phyloP scores from a whole-genome alignment of 2,888 invertebrate genomes.

The Drosophila rellima region DNA sequence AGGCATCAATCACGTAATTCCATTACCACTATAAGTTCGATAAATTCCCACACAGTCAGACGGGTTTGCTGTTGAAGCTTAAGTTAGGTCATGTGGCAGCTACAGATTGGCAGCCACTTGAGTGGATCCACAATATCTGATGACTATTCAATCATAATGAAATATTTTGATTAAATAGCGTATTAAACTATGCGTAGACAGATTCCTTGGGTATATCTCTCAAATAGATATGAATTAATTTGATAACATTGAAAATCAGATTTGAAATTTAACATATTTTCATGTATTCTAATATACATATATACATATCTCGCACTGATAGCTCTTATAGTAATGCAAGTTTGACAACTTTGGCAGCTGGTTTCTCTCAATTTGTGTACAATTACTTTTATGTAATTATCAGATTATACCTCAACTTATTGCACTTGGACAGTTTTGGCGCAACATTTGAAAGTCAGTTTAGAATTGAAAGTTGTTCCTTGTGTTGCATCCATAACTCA shows the following conservation, averaged over 20 bases:
- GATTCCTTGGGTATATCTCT: not conserved
- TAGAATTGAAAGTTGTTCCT: constrained; percentile 4
- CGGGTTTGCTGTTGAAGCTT: not conserved
- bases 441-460: constrained; percentile 2
- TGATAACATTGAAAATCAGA: not conserved
- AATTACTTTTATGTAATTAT: not conserved
- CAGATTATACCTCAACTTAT: not conserved
- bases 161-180: not conserved
- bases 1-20: not conserved
- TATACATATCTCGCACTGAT: not conserved
- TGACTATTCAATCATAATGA: not conserved
- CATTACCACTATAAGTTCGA: not conserved
- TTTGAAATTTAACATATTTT: not conserved
- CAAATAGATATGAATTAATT: not conserved
- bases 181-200: not conserved
- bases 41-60: not conserved
- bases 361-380: not conserved
- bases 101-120: not conserved
- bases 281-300: not conserved
- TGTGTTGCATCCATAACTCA: constrained; percentile 7
- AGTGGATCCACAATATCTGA: not conserved
- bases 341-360: not conserved
- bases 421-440: not conserved
- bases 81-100: not conserved
- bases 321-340: not conserved